These are phyloP conservation scores for Motacilla tschutschensis DNA, from an alignment of 2,113 vertebrate species.

Conservation along the genomic window DNA sequence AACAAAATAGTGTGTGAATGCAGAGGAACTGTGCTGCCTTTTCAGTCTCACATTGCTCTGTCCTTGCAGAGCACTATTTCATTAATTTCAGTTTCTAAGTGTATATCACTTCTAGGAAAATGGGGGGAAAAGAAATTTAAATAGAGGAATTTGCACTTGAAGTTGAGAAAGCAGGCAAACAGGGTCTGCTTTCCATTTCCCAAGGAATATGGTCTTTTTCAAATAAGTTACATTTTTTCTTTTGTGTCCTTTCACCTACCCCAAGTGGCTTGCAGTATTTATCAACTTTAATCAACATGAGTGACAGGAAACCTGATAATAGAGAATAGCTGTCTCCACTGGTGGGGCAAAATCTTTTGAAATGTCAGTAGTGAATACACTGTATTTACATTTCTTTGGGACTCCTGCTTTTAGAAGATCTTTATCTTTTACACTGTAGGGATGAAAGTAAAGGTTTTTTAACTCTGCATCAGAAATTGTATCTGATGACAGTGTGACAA, in stretches of 20 bases:
- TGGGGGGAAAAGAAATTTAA: not conserved
- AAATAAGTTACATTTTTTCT: conserved; percentile 43
- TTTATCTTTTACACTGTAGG: conserved; percentile 61
- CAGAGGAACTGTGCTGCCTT: not conserved
- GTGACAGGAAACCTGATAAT: conserved; percentile 73
- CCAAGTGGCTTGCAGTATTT: conserved; percentile 63
- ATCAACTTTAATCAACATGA: conserved; percentile 75
- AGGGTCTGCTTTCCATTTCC: not conserved
- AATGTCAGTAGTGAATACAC: conserved; percentile 71
- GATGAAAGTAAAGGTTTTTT: conserved; percentile 73
- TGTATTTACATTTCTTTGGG: conserved; percentile 77
- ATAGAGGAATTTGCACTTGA: not conserved
- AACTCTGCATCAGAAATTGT: conserved; percentile 50
- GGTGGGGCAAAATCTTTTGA: conserved; percentile 70
- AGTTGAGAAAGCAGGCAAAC: not conserved
- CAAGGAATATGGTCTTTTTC: conserved; percentile 47
- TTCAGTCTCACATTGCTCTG: not conserved
- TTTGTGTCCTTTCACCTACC: conserved; percentile 54
- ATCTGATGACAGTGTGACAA: conserved; percentile 40
- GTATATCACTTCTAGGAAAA: not conserved
- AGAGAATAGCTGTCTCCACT: conserved; percentile 52
- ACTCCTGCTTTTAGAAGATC: conserved; percentile 64
- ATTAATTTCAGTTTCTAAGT: not conserved
- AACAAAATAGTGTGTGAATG: not conserved
- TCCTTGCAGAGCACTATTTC: not conserved